These are phyloP conservation scores for Shinisaurus crocodilurus DNA, from an alignment of 2,113 vertebrate genomes.

Conservation along the genomic window DNA sequence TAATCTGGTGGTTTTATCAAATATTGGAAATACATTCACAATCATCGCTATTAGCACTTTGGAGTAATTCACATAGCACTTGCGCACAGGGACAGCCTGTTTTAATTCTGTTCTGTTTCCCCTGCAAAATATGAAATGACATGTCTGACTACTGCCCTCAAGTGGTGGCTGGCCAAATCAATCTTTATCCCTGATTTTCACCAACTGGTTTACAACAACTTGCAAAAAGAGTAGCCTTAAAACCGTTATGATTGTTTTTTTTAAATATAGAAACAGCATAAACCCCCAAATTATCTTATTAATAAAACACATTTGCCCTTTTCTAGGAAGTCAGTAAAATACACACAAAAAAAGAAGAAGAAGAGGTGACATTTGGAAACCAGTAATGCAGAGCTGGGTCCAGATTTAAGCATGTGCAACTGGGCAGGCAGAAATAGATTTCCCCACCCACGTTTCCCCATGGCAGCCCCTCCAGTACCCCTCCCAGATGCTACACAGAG, in stretches of 20 bases:
- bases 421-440: not conserved
- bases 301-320: no score
- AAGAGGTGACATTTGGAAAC: no score
- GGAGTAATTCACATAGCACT: not conserved
- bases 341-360: no score
- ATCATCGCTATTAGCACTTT: not conserved
- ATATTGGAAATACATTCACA: not conserved
- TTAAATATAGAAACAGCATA: not conserved
- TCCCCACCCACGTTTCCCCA: no score
- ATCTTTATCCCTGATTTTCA: not conserved
- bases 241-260: not conserved
- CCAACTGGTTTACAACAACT: not conserved
- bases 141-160: not conserved
- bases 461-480: not conserved
- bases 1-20: not conserved
- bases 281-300: not conserved
- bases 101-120: not conserved
- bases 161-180: not conserved
- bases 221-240: not conserved
- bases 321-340: no score
- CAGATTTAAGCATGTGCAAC: no score
- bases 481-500: not conserved
- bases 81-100: not conserved
- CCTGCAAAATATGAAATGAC: not conserved
- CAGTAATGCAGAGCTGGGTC: not conserved